These are phyloP conservation scores for Hystrix brachyura DNA, from an alignment of 2,113 vertebrate species.

Conservation along the genomic window DNA sequence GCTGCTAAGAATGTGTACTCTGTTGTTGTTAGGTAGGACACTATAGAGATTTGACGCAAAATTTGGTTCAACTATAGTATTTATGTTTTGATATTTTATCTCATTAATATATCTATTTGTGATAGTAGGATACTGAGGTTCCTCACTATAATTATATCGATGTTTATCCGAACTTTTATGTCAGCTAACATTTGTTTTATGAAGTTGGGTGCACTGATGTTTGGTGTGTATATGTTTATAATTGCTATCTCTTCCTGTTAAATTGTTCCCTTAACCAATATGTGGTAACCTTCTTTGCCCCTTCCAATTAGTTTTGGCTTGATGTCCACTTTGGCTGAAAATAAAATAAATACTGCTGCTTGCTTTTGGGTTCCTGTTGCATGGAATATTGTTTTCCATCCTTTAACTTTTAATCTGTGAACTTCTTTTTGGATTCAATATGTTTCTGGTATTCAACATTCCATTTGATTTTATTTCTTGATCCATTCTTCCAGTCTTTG, in stretches of 20 bases:
- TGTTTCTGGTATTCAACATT: background rate
- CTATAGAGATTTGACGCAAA: background rate
- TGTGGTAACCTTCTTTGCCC: background rate
- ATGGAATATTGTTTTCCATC: background rate
- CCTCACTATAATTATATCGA: background rate
- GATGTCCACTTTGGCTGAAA: background rate
- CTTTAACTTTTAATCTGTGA: background rate
- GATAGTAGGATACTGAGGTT: background rate
- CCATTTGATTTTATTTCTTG: background rate
- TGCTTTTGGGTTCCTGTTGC: background rate
- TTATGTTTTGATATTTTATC: background rate
- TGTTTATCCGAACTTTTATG: background rate
- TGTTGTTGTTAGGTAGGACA: background rate
- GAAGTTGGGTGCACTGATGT: background rate
- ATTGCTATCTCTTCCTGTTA: background rate
- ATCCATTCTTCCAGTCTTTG: background rate
- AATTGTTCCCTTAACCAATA: background rate
- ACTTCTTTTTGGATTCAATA: background rate
- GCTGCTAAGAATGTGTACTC: background rate
- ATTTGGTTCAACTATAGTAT: background rate
- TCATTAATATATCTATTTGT: background rate
- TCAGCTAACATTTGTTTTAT: background rate
- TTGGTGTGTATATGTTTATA: background rate
- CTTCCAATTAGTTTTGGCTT: background rate
- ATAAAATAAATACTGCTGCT: background rate